Percentiles rank a stretch among this genome's conserved stretches.
These are phyloP conservation scores for Spondyliosoma cantharus DNA, from an alignment of 2,797 vertebrate species.

Conservation along the genomic window DNA sequence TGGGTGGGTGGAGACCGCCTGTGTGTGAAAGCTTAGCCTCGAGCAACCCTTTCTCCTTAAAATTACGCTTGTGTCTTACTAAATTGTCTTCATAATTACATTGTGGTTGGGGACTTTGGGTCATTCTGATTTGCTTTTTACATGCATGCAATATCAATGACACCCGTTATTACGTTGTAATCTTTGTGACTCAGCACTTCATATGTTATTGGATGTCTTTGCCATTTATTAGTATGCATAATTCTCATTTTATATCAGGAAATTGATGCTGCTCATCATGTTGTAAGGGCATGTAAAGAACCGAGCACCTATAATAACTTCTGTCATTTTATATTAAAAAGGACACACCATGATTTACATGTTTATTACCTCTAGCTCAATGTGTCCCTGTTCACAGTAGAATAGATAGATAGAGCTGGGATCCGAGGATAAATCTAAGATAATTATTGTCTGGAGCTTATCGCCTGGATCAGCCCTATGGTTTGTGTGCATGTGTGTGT, in stretches of 20 bases:
- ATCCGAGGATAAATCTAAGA: slow-evolving; percentile 24
- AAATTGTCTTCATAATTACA: too few relatives aligned
- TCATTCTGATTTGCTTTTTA: slow-evolving; percentile 17
- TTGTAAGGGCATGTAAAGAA: not conserved
- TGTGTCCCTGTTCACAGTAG: slow-evolving; percentile 13
- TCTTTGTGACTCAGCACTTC: slow-evolving; percentile 36
- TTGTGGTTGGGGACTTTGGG: not conserved
- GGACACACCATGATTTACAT: slow-evolving; percentile 32
- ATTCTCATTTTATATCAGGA: slow-evolving; percentile 13
- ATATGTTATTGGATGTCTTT: slow-evolving; percentile 18
- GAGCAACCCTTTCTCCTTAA: too few relatives aligned
- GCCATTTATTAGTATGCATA: slow-evolving; percentile 24
- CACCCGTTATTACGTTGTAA: not conserved
- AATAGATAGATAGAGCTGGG: slow-evolving; percentile 30
- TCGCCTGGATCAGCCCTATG: slow-evolving; percentile 27
- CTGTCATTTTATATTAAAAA: slow-evolving; percentile 30
- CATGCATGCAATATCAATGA: slow-evolving; percentile 13
- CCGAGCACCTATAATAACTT: not conserved
- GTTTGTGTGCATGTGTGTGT: slow-evolving; percentile 43
- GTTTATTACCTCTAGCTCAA: slow-evolving; percentile 26
- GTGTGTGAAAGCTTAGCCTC: not conserved
- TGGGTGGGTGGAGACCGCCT: not conserved
- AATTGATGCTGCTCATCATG: not conserved
- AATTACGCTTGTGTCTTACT: too few relatives aligned
- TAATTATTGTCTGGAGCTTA: slow-evolving; percentile 5